These are phyloP conservation scores for Nibea albiflora DNA, from an alignment of 2,113 vertebrate species.

Conservation along the genomic window DNA sequence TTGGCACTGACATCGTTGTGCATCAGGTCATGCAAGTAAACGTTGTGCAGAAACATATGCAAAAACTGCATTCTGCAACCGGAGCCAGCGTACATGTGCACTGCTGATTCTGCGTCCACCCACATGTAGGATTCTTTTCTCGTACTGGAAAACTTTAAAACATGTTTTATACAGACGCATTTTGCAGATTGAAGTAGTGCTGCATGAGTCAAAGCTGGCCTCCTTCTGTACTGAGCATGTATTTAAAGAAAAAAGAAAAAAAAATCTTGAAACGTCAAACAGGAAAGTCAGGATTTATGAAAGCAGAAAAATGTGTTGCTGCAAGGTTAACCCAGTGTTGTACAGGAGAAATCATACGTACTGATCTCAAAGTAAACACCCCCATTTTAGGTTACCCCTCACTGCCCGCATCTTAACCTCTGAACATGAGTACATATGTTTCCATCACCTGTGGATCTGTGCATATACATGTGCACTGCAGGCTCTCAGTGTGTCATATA, in stretches of 20 bases:
- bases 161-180: slow-evolving; percentile 6
- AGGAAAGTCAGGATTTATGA: slow-evolving; percentile 84
- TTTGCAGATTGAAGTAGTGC: slow-evolving; percentile 35
- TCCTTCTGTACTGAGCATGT: slow-evolving; percentile 28
- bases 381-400: slow-evolving; percentile 7
- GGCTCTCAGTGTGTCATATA: slow-evolving; percentile 64
- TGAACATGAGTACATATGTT: slow-evolving; percentile 56
- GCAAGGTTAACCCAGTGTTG: slow-evolving; percentile 76
- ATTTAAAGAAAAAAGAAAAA: slow-evolving; percentile 61
- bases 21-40: slow-evolving; percentile 36
- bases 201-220: slow-evolving; percentile 33
- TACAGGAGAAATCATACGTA: slow-evolving; percentile 56
- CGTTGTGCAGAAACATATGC: slow-evolving; percentile 42
- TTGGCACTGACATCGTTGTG: slow-evolving; percentile 55
- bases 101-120: neutral
- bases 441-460: slow-evolving; percentile 59
- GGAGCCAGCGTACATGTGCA: slow-evolving; percentile 2
- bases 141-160: slow-evolving; percentile 11
- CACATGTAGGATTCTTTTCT: slow-evolving; percentile 1
- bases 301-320: slow-evolving; percentile 79
- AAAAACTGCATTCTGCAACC: slow-evolving; percentile 31
- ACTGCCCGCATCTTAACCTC: slow-evolving; percentile 28
- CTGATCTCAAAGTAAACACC: slow-evolving; percentile 35
- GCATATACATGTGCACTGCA: slow-evolving; percentile 50
- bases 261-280: slow-evolving; percentile 77